Conservation (phyloP, 2,888 invertebrate genomes). For the Cerceris ruficornis region DNA sequence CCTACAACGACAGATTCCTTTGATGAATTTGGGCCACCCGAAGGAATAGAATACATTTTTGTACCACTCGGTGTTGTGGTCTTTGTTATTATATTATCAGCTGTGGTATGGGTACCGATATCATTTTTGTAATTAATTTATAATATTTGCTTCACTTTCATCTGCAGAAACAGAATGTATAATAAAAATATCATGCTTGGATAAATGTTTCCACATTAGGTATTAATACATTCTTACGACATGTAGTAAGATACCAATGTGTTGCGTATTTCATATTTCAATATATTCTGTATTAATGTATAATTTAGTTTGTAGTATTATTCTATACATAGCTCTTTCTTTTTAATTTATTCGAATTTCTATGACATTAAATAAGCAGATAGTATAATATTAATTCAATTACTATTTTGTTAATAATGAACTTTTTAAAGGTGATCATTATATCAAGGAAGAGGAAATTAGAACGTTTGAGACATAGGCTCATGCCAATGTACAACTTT, state of each 20-base stretch:
- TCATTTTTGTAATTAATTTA: conserved; percentile 59
- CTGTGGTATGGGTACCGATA: conserved; percentile 76
- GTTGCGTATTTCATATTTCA: conserved; percentile 27
- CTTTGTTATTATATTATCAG: conserved; percentile 78
- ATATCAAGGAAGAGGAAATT: conserved; percentile 83
- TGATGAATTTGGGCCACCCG: conserved; percentile 79
- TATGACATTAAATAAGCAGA: background rate
- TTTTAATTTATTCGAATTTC: background rate
- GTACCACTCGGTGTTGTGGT: conserved; percentile 80
- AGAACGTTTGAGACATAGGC: conserved; percentile 84
- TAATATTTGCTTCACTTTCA: conserved; percentile 46
- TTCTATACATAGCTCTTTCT: background rate
- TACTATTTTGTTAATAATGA: conserved; percentile 1
- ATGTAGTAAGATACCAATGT: conserved; percentile 27
- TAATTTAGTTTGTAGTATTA: background rate
- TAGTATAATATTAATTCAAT: background rate
- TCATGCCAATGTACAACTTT: conserved; percentile 87
- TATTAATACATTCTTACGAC: conserved; percentile 33
- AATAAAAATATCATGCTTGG: conserved; percentile 37
- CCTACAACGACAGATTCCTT: conserved; percentile 74
- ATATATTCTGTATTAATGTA: background rate
- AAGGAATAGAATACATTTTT: conserved; percentile 80
- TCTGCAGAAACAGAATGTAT: conserved; percentile 47
- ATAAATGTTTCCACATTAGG: conserved; percentile 48
- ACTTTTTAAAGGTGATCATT: conserved; percentile 81